Base-by-base conservation (phyloP, 2,888 invertebrate species). In the Acanthopleura granulata region DNA sequence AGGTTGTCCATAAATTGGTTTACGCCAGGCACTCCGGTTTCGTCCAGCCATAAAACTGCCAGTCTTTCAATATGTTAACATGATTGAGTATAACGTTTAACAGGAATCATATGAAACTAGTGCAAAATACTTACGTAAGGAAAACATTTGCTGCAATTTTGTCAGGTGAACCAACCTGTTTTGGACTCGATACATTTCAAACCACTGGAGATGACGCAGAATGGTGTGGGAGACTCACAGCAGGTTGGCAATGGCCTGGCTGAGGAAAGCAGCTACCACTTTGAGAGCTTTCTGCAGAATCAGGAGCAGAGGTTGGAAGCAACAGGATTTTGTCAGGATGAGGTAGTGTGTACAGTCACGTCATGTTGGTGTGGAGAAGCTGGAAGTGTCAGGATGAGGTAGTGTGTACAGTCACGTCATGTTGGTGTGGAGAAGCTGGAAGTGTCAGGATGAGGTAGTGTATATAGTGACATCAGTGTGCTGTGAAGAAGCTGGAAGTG, bases 261-360 rank as follows among this genome's bases (percentile, higher is more conserved):
- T 6, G 57, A 57, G 12, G n/a, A 57, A 57, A 79, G 79, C 75
- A 74, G 77, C n/a, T 79, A 77, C 57, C 50, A 73, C 27, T 71
- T 78, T 22, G 79, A 76, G 25, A 75, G 78, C 74, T 74, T 79
- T 22, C 51, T 76, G 57, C 57, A 62, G 51, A 72, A 83, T 66
- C 79, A 81, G 0, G 85, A 83, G 57, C 6, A 62, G 51, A 72
- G 83, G 70, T 78, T 81, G 0, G 85, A 83, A 66, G 82, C 83
- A 0, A 82, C 82, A 22, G 84, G 82, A 11, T 82, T 82, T 40
- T 40, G 40, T 40, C 40, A 40, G 40, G 40, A 40, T 40, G 40
- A 40, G 40, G 40, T 40, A 40, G n/a, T 40, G 9, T 40, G 40
- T 40, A 40, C 9, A 9, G 40, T 9, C 3, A 40, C 9, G 9